These are phyloP conservation scores for Cairina moschata DNA, from an alignment of 2,113 vertebrate species.

Conservation along the genomic window DNA sequence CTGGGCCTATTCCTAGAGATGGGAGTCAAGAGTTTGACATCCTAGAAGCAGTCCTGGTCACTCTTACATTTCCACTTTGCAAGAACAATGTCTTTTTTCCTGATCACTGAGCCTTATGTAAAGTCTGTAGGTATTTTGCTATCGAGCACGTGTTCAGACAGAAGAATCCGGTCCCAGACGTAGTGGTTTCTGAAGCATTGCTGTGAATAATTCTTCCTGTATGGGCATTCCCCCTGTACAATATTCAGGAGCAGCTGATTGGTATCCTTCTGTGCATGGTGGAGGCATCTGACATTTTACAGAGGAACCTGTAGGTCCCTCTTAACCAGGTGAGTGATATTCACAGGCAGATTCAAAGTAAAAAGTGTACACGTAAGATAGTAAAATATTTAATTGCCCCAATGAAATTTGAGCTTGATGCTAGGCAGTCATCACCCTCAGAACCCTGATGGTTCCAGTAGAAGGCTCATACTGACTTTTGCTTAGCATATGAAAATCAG, in stretches of 20 bases:
- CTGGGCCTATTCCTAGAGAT: background rate
- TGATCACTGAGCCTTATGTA: background rate
- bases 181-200: background rate
- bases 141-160: background rate
- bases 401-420: background rate
- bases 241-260: rapidly evolving
- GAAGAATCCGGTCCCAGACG: background rate
- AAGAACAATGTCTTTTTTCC: background rate
- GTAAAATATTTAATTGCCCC: background rate
- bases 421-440: rapidly evolving
- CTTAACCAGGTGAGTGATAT: background rate
- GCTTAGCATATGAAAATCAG: background rate
- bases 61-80: background rate
- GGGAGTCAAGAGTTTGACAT: background rate
- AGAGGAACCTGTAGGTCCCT: background rate
- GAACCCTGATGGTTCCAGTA: too few relatives aligned
- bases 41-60: background rate
- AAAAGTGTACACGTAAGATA: background rate
- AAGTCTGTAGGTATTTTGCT: background rate
- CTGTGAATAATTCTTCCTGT: background rate
- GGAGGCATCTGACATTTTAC: background rate
- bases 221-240: rapidly evolving
- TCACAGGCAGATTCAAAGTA: background rate
- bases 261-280: background rate
- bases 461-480: background rate